phyloP scores from a whole-genome alignment of 53 echinoderm and acorn worm species.

The Stichopus horrens region DNA sequence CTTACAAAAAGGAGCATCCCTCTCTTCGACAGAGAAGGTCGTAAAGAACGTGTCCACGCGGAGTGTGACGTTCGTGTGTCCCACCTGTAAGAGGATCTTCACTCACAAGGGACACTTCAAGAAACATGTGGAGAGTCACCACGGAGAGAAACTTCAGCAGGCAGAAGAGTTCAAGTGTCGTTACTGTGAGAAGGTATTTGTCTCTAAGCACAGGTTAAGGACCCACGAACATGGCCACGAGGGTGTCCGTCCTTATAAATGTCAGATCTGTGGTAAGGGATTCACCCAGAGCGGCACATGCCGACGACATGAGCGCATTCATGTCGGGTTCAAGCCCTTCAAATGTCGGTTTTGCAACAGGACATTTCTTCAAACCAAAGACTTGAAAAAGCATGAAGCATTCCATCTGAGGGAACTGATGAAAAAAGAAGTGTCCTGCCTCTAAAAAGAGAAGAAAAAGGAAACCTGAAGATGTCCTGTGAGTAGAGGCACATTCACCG shows the following conservation, averaged over 20 bases:
- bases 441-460: background rate
- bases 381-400: conserved; percentile 36
- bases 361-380: conserved; percentile 41
- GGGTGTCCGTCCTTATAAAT: conserved; percentile 30
- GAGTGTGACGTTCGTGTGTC: background rate
- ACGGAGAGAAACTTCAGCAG: background rate
- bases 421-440: conserved; percentile 25
- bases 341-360: conserved; percentile 34
- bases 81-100: conserved; percentile 22
- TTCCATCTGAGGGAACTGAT: conserved; percentile 36
- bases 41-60: background rate
- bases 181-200: conserved; percentile 39
- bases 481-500: no score
- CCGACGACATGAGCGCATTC: conserved; percentile 35
- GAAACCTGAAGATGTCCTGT: no score
- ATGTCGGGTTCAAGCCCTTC: conserved; percentile 35
- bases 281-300: conserved; percentile 45
- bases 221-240: conserved; percentile 47
- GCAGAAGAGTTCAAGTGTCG: conserved; percentile 29
- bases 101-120: conserved; percentile 26
- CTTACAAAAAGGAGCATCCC: background rate
- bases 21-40: background rate
- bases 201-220: conserved; percentile 33
- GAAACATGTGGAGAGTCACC: conserved; percentile 23
- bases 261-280: conserved; percentile 40